Conservation (phyloP, 23 tunicate species). For the Oikopleura albicans region DNA sequence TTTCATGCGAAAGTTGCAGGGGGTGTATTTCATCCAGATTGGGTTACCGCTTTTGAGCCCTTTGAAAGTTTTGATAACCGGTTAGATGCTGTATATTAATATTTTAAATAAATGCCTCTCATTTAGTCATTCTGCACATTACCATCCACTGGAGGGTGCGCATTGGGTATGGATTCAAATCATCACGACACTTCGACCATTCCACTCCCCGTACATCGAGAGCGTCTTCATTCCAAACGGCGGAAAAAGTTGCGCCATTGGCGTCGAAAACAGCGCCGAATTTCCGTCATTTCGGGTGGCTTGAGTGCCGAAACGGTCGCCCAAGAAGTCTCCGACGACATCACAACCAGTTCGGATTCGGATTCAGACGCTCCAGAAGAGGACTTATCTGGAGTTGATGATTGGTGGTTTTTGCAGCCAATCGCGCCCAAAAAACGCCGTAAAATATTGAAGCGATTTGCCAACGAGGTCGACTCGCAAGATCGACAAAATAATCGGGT, state of each 20-base stretch:
- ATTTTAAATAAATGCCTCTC: too few species aligned
- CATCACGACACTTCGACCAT: neutral
- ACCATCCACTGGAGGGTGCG: constrained; percentile 9
- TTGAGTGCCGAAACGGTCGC: neutral
- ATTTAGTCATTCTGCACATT: constrained; percentile 11
- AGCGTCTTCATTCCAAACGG: constrained; percentile 13
- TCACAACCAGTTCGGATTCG: neutral
- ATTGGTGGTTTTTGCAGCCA: constrained; percentile 15
- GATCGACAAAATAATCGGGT: constrained; percentile 4
- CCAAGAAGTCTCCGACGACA: neutral
- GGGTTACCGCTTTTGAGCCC: too few species aligned
- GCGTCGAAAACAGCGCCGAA: neutral
- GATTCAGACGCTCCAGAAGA: constrained; percentile 17
- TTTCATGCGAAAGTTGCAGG: too few species aligned
- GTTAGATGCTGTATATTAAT: too few species aligned
- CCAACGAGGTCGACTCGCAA: neutral
- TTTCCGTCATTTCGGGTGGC: too few species aligned
- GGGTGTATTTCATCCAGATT: too few species aligned
- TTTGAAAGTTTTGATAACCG: too few species aligned
- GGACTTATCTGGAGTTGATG: constrained; percentile 12
- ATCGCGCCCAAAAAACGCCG: constrained; percentile 15
- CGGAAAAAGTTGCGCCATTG: constrained; percentile 6
- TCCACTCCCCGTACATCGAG: neutral
- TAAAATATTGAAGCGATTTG: neutral
- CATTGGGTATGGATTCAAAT: neutral